Base-by-base conservation (phyloP, 1,140 invertebrate species). In the Diorhabda elongata region DNA sequence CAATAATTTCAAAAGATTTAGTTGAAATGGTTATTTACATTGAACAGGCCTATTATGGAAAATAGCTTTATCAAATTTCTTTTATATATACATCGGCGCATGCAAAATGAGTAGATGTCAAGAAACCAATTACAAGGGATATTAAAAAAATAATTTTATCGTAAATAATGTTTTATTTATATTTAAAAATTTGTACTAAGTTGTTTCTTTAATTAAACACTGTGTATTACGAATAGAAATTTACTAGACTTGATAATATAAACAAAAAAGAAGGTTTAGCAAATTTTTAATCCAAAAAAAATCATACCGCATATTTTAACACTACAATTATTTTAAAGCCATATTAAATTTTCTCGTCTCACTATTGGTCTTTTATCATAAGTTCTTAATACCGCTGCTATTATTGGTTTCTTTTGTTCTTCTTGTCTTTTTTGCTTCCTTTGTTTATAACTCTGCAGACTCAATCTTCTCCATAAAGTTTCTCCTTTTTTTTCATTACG, bases 351-450 rank as follows among this genome's bases (percentile, higher is more conserved):
- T 42, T 57, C 63, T 64, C 52, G 52, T 8, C n/a, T 64, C 8
- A 57, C 45, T 4, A 42, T 57, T n/a, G 47, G 47, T 61, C 56
- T 61, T 43, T 73, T 76, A 59, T 76, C 75, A 60, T 76, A 76
- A 41, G 75, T 76, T 8, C 69, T 60, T 56, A 76, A 45, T n/a
- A 76, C 75, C 9, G 61, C 66, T 7, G 75, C 68, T 65, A 76
- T 67, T 11, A 73, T 64, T 9, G 73, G 73, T 57, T 73, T 71
- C 41, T 42, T 68, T 52, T 70, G 69, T n/a, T 73, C 71, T 43
- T 74, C 73, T 58, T 68, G 56, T 57, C 67, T 70, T 58, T 70
- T 71, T 43, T 71, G 69, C 42, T 60, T 69, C 11, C 70, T 72
- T 64, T 72, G 68, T 44, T 66, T 71, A 42, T 68, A 74, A 57